These are phyloP conservation scores for Laothoe populi DNA, from an alignment of 2,888 invertebrate species.

Conservation along the genomic window DNA sequence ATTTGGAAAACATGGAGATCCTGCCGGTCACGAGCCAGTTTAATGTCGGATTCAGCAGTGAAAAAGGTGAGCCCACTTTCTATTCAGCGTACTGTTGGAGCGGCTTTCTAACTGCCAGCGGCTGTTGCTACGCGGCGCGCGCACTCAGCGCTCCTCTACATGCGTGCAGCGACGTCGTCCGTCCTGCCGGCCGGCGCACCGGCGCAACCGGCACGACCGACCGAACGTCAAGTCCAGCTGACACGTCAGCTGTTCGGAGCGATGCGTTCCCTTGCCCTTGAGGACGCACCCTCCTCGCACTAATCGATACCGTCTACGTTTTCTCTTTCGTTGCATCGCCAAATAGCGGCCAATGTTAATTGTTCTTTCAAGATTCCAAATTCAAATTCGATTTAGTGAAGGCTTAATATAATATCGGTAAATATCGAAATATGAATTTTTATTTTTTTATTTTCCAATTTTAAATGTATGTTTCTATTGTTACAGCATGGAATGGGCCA, in stretches of 20 bases:
- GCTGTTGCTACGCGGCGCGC: constrained; percentile 80
- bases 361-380: neutral
- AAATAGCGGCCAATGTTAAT: neutral
- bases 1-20: constrained; percentile 90
- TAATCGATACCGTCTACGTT: constrained; percentile 39
- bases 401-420: neutral
- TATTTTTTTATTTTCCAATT: constrained; percentile 33
- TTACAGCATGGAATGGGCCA: constrained; percentile 76
- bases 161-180: constrained; percentile 22
- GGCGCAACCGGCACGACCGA: constrained; percentile 35
- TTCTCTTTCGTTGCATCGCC: constrained; percentile 32
- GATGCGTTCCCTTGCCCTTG: constrained; percentile 58
- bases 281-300: constrained; percentile 34
- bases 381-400: neutral
- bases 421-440: too few species aligned
- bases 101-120: constrained; percentile 75
- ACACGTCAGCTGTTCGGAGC: constrained; percentile 70
- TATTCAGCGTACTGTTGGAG: constrained; percentile 67
- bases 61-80: constrained; percentile 88
- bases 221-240: constrained; percentile 65
- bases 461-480: constrained; percentile 56
- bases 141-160: constrained; percentile 43
- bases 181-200: constrained; percentile 23
- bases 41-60: constrained; percentile 90
- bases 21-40: constrained; percentile 91